These are phyloP conservation scores for Brachionus calyciflorus DNA, from an alignment of 1,140 invertebrate genomes.

Conservation along the genomic window DNA sequence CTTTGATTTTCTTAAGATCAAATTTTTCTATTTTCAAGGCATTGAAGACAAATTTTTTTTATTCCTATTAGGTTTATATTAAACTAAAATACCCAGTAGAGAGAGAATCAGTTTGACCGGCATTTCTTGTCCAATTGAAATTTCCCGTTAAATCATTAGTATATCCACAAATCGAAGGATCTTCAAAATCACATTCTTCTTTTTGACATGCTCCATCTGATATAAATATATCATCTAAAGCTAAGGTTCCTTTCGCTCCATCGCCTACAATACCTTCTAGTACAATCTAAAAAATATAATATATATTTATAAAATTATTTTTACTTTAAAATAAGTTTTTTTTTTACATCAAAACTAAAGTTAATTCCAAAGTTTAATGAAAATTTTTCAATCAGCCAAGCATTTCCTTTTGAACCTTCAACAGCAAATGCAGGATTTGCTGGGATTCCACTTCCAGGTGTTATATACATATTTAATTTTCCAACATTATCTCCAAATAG, in stretches of 20 bases:
- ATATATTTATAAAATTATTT: constrained; percentile 44
- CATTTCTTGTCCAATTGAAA: constrained; percentile 72
- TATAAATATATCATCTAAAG: constrained; percentile 34
- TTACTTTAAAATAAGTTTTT: background rate
- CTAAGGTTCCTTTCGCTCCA: constrained; percentile 47
- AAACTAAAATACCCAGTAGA: constrained; percentile 50
- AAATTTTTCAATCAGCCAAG: constrained; percentile 39
- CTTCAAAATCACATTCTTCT: constrained; percentile 41
- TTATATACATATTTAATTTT: constrained; percentile 48
- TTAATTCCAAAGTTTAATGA: constrained; percentile 6
- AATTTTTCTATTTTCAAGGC: too few relatives aligned
- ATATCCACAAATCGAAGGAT: constrained; percentile 15
- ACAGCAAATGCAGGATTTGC: background rate
- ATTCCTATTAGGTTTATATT: too few relatives aligned
- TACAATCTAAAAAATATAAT: constrained; percentile 50
- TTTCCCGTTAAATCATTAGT: constrained; percentile 52
- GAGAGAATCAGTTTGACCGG: constrained; percentile 65
- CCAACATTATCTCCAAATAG: constrained; percentile 48
- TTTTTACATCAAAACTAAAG: constrained; percentile 38
- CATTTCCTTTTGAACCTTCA: constrained; percentile 9
- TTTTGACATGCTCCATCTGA: constrained; percentile 31
- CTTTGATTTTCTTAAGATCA: too few relatives aligned
- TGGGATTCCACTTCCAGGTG: background rate
- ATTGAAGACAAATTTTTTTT: too few relatives aligned
- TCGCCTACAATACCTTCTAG: constrained; percentile 53